Conservation (phyloP, 2,113 vertebrate genomes). For the Ciconia boyciana region DNA sequence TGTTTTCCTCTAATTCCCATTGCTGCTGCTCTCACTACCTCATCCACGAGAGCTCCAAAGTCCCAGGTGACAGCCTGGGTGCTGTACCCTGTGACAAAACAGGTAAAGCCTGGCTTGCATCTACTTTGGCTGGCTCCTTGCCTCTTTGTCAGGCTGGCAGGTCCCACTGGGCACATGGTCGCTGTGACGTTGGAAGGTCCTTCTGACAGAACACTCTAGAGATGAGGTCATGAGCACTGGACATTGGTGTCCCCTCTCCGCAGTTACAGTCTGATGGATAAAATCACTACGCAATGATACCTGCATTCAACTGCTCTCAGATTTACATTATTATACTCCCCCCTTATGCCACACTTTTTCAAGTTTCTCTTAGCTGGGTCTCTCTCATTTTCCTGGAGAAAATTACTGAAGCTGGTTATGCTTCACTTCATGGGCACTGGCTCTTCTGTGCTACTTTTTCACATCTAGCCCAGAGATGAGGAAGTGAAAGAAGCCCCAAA, state of each 20-base stretch:
- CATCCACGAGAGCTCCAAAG: neutral
- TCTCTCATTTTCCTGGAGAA: neutral
- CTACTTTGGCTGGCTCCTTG: neutral
- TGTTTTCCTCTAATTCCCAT: neutral
- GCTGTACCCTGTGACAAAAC: neutral
- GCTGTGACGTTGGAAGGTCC: neutral
- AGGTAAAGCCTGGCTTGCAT: neutral
- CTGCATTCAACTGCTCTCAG: too few relatives aligned
- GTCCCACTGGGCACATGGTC: rapidly evolving
- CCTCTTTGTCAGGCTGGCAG: neutral
- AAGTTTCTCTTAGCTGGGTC: neutral
- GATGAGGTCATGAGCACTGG: neutral
- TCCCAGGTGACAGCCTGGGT: neutral
- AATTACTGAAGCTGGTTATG: neutral
- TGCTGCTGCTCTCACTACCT: neutral
- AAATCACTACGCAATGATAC: neutral
- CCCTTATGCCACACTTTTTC: neutral
- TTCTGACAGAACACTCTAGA: neutral
- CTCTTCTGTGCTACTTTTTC: neutral
- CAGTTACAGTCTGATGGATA: neutral
- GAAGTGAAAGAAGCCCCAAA: neutral
- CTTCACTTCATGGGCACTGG: neutral
- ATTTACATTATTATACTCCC: neutral
- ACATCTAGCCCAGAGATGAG: neutral
- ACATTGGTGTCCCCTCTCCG: neutral